phyloP scores from a whole-genome alignment of 1,140 invertebrate species.

The Drosophila mauritiana region DNA sequence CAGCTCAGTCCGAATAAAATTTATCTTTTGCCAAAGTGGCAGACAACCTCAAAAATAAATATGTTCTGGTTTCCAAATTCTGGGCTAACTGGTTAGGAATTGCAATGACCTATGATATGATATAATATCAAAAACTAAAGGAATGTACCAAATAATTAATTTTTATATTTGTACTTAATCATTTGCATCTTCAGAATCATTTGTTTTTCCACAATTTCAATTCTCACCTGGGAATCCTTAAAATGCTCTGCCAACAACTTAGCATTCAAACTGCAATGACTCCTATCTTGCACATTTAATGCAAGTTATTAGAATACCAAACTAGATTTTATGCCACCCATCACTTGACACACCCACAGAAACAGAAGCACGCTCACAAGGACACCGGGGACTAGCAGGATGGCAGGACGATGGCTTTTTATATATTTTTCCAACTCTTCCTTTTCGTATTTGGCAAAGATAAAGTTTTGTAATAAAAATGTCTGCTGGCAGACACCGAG shows the following conservation, averaged over 20 bases:
- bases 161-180: no score
- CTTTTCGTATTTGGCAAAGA: constrained; percentile 78
- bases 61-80: no score
- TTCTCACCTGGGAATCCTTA: not conserved
- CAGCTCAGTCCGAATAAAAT: no score
- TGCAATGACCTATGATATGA: no score
- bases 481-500: constrained; percentile 66
- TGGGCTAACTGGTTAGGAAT: no score
- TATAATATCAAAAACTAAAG: no score
- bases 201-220: not conserved
- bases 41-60: no score
- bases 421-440: constrained; percentile 43
- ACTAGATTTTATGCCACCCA: constrained; percentile 51
- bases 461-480: constrained; percentile 84
- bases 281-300: constrained; percentile 67
- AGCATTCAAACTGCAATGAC: constrained; percentile 14
- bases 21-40: no score
- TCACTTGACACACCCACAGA: constrained; percentile 2
- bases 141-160: no score
- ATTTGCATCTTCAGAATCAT: no score
- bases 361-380: not conserved
- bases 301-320: constrained; percentile 73
- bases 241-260: constrained; percentile 56
- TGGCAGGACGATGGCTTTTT: constrained; percentile 49
- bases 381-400: constrained; percentile 12